Base-by-base conservation (phyloP, 2,113 vertebrate genomes). In the Tyto alba region DNA sequence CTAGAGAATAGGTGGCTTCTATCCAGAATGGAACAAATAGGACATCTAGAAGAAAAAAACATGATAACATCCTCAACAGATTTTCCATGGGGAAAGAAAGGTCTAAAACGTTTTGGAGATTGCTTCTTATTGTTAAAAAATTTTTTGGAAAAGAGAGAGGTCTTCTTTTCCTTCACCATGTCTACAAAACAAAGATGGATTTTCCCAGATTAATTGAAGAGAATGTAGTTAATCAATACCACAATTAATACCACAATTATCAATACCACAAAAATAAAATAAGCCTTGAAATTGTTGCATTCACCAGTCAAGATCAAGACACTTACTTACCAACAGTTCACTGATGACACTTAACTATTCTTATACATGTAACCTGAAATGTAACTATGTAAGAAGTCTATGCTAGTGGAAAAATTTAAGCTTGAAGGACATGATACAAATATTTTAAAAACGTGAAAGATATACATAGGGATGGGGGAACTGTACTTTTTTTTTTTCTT, bases 391-490 rank as follows among this genome's bases (percentile, higher is more conserved):
- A 50, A 63, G 32, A 63, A 56, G 69, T 56, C 16, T 2, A 29
- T 0, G 0, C 10, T 48, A 36, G 20, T 55, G 18, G 20, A 69
- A 68, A 78, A 55, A 16, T 6, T 41, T n/a, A 32, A 78, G 17
- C 16, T 59, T 77, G n/a, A 83, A 72, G 32, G 10, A 23, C 23
- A 32, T 27, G 14, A 11, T n/a, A 40, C 23, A 50, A 78, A 55
- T 7, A 29, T 67, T 67, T 72, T 4, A 18, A 89, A 60, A 84
- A 18, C 0, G 1, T 29, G 36, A 79, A 50, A 6, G 14, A 29
- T 64, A 27, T 25, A 32, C 3, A 34, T 0, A 0, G 9, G 9
- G 17, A 45, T 10, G 9, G 4, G 7, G 7, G 10, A 77, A 17
- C 32, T 29, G 19, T 34, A 50, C 3, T 43, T 62, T 68, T 41